phyloP scores from a whole-genome alignment of 2,113 vertebrate species.

The Larimichthys polyactis region DNA sequence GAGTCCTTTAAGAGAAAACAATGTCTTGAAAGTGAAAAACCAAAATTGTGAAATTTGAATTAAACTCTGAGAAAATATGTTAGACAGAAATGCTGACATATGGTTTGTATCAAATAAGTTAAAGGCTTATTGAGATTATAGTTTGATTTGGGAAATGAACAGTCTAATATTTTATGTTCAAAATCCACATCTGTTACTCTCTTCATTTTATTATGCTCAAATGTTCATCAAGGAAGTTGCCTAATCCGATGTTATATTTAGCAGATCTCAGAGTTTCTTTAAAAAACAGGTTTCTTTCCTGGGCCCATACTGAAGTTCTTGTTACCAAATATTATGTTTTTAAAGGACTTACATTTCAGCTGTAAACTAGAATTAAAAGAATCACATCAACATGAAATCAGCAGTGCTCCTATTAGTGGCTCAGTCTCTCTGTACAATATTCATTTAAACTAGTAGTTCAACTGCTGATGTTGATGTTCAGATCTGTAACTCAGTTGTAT shows the following conservation, averaged over 20 bases:
- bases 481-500: not conserved
- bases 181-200: not conserved
- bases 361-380: not conserved
- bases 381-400: too few species aligned
- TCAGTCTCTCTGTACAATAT: not conserved
- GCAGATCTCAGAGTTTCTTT: too few species aligned
- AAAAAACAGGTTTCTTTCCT: too few species aligned
- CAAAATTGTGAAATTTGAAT: not conserved
- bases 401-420: too few species aligned
- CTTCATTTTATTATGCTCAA: not conserved
- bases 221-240: not conserved
- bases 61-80: not conserved
- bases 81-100: not conserved
- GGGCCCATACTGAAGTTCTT: not conserved
- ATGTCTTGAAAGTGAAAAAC: not conserved
- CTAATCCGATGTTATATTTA: not conserved
- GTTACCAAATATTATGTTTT: not conserved
- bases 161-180: not conserved
- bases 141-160: not conserved
- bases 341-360: not conserved
- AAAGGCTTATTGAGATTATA: too few species aligned
- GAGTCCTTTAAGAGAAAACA: not conserved
- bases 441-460: not conserved
- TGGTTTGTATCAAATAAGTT: not conserved
- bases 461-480: not conserved